Percentiles rank a stretch among this genome's conserved stretches.
Evolutionary conservation across 1,140 invertebrate genomes (phyloP).

Genomic region (Catajapyx aquilonaris): DNA sequence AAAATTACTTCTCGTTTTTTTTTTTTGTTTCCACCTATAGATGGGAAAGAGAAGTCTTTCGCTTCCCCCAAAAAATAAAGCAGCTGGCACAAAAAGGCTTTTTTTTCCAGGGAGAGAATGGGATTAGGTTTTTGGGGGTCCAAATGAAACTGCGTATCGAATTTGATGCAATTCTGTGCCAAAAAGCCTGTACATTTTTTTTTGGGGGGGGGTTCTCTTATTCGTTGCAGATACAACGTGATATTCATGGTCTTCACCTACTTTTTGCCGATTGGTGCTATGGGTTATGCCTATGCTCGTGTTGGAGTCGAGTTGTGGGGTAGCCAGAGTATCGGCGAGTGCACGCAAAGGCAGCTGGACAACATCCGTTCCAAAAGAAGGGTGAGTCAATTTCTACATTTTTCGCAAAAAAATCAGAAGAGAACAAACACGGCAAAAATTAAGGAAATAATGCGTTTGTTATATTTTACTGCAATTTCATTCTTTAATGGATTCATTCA

Average conservation of each 20-base stretch:
- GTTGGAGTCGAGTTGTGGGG: conserved; percentile 87
- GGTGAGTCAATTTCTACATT: conserved; percentile 42
- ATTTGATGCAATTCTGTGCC: too few species aligned
- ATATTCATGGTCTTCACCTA: conserved; percentile 78
- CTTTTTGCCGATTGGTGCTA: conserved; percentile 74
- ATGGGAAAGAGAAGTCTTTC: too few species aligned
- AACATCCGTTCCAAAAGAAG: conserved; percentile 80
- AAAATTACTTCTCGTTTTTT: too few species aligned
- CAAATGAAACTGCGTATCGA: too few species aligned
- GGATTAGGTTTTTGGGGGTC: too few species aligned
- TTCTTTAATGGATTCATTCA: too few species aligned
- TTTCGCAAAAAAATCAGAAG: not conserved
- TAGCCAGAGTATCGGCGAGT: conserved; percentile 84
- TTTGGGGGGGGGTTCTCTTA: conserved; percentile 11
- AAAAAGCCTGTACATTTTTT: too few species aligned
- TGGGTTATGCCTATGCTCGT: conserved; percentile 75
- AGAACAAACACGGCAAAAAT: not conserved
- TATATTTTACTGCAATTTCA: conserved; percentile 5
- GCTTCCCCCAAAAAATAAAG: too few species aligned
- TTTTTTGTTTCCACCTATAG: too few species aligned
- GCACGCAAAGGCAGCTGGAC: conserved; percentile 68
- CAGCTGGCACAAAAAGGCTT: too few species aligned
- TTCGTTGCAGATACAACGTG: conserved; percentile 57
- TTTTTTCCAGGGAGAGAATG: too few species aligned
- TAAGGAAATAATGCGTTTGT: not conserved